Conservation (phyloP, 2,797 vertebrate species). For the Eulemur mongoz region DNA sequence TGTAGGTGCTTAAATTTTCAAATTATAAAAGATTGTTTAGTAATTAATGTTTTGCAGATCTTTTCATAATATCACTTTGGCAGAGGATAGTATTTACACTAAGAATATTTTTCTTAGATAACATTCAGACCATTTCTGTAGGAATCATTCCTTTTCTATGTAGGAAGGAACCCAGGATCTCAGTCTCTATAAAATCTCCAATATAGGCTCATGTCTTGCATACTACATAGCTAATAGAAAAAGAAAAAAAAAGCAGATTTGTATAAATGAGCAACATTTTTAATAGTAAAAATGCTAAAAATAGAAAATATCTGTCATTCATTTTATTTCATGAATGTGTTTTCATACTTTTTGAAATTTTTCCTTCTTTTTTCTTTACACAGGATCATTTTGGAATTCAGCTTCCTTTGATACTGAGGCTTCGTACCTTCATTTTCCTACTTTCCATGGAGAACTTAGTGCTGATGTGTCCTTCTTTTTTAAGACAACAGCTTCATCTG, state of each 20-base stretch:
- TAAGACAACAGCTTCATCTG: conserved; percentile 94
- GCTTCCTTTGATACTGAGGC: conserved; percentile 94
- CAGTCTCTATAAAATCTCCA: neutral
- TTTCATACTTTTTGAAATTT: neutral
- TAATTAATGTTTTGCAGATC: neutral
- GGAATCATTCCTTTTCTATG: neutral
- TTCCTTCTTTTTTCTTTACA: conserved; percentile 9
- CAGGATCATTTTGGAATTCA: conserved; percentile 93
- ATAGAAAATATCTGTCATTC: neutral
- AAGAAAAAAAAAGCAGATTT: neutral
- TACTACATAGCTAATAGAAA: neutral
- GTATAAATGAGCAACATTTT: neutral
- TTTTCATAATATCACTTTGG: neutral
- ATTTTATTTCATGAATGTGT: neutral
- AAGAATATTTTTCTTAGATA: neutral
- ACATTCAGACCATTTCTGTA: neutral
- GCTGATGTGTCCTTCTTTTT: conserved; percentile 97
- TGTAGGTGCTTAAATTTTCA: neutral
- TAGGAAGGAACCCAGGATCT: neutral
- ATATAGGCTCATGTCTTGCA: fast-evolving
- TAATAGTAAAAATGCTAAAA: neutral
- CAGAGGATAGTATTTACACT: neutral
- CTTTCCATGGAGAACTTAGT: conserved; percentile 94
- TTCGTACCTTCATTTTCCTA: conserved; percentile 96
- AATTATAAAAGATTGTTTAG: neutral